Evolutionary conservation across 2,888 invertebrate genomes (phyloP).

Genomic region (Hetaerina titia): DNA sequence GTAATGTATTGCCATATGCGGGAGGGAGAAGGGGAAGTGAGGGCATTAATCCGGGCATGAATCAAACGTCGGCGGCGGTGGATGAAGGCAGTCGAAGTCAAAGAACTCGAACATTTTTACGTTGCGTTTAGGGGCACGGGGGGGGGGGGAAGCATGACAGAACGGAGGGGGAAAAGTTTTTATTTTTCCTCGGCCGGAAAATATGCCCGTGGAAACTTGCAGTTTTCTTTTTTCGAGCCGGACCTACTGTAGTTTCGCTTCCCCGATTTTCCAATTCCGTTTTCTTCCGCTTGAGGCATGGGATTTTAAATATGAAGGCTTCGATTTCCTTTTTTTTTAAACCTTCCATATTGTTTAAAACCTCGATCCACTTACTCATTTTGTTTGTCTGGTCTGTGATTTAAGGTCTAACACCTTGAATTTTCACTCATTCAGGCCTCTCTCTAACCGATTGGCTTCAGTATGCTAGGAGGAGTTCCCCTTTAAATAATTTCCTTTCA

Average conservation of each 20-base stretch:
- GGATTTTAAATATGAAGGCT: neutral
- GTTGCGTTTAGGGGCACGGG: neutral
- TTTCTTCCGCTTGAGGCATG: neutral
- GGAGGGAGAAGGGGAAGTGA: neutral
- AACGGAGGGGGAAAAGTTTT: neutral
- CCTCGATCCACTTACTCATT: neutral
- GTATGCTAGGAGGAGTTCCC: no score
- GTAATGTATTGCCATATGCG: neutral
- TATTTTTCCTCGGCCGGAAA: neutral
- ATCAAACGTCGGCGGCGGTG: neutral
- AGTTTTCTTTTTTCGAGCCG: neutral
- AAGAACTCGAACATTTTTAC: slow-evolving; percentile 2
- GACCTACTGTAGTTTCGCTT: neutral
- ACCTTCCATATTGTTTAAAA: neutral
- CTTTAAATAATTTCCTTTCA: no score
- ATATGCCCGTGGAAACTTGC: neutral
- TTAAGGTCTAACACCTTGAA: no score
- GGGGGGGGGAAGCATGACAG: neutral
- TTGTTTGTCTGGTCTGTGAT: neutral
- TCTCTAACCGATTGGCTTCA: no score
- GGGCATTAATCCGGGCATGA: slow-evolving; percentile 9
- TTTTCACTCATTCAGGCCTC: no score
- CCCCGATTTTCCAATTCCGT: neutral
- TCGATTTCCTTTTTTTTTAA: neutral
- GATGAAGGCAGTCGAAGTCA: neutral